These are phyloP conservation scores for Peribatodes rhomboidaria DNA, from an alignment of 2,888 invertebrate genomes.

Conservation along the genomic window DNA sequence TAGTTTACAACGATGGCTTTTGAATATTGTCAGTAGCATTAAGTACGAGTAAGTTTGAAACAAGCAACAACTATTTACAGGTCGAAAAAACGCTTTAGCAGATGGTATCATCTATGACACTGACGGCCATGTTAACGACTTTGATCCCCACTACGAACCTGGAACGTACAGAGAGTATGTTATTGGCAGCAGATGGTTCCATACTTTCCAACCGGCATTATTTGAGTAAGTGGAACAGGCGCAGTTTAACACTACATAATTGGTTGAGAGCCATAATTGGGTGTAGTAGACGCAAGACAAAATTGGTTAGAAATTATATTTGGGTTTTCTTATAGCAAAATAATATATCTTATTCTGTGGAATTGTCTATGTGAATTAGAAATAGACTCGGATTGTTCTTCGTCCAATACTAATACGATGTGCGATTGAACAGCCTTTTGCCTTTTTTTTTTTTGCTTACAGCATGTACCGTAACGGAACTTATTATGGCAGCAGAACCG, in stretches of 20 bases:
- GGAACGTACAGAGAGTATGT: conserved; percentile 87
- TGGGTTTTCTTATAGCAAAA: too few relatives aligned
- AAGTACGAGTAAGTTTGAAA: neutral
- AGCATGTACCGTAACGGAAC: conserved; percentile 58
- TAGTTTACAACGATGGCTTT: too few relatives aligned
- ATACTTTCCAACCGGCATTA: conserved; percentile 57
- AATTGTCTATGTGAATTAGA: too few relatives aligned
- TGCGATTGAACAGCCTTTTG: too few relatives aligned
- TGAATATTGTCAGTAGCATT: too few relatives aligned
- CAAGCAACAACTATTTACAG: conserved; percentile 31
- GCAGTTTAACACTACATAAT: neutral
- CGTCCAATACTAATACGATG: too few relatives aligned
- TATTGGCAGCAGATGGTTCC: conserved; percentile 86
- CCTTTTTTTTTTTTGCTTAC: too few relatives aligned
- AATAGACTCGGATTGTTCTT: too few relatives aligned
- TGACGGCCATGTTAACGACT: conserved; percentile 86
- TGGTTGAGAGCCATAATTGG: too few relatives aligned
- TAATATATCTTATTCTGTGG: too few relatives aligned
- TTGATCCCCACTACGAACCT: conserved; percentile 85
- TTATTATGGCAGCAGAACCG: conserved; percentile 51
- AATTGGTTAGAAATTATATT: too few relatives aligned
- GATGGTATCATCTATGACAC: conserved; percentile 58
- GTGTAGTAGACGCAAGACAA: too few relatives aligned
- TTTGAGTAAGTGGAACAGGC: conserved; percentile 51
- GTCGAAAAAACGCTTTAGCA: conserved; percentile 49